These are phyloP conservation scores for Nymphicus hollandicus DNA, from an alignment of 2,113 vertebrate genomes.

Conservation along the genomic window DNA sequence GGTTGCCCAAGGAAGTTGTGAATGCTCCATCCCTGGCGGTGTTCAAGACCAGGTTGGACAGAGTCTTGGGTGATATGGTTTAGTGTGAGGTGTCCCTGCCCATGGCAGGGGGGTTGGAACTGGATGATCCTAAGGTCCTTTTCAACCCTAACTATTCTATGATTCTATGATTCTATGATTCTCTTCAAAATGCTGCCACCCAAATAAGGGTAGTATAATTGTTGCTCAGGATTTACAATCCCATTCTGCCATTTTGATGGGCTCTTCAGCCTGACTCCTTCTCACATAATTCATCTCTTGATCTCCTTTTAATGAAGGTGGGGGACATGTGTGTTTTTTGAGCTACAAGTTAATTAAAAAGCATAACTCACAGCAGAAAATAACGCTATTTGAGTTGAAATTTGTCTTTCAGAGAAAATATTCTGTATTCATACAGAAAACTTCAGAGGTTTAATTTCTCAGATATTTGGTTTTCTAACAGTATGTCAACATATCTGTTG, in stretches of 20 bases:
- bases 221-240: background rate
- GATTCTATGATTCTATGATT: background rate
- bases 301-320: background rate
- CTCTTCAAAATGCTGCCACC: background rate
- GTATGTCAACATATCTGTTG: background rate
- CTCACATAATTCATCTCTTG: background rate
- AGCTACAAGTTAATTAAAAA: background rate
- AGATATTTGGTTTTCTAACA: background rate
- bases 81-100: too few relatives aligned
- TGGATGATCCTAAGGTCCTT: too few relatives aligned
- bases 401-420: background rate
- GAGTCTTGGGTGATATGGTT: too few relatives aligned
- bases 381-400: background rate
- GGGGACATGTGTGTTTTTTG: background rate
- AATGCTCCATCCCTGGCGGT: too few relatives aligned
- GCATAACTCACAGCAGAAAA: background rate
- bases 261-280: background rate
- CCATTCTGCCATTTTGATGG: background rate
- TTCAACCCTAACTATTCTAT: too few relatives aligned
- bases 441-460: background rate
- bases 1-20: too few relatives aligned
- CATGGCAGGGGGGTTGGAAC: too few relatives aligned
- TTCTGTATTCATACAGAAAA: background rate
- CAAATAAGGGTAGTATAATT: background rate
- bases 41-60: too few relatives aligned